phyloP scores from a whole-genome alignment of 2,888 invertebrate species.

The Xestia ashworthii region DNA sequence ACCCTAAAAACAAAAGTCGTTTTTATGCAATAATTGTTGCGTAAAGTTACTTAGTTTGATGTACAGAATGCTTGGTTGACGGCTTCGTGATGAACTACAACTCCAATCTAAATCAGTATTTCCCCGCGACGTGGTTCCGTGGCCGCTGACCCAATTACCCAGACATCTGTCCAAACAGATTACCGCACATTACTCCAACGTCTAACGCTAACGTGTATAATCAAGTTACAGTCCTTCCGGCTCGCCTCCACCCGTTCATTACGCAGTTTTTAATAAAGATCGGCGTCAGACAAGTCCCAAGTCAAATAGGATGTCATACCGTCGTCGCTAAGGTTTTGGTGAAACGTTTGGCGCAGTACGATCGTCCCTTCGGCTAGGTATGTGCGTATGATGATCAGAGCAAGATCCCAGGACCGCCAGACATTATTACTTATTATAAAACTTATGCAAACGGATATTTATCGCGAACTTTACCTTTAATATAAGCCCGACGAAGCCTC shows the following conservation, averaged over 20 bases:
- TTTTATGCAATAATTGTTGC: too few species aligned
- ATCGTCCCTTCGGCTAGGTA: neutral
- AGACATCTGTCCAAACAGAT: conserved; percentile 48
- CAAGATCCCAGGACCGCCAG: too few species aligned
- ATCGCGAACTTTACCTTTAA: too few species aligned
- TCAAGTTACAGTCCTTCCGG: neutral
- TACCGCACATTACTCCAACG: conserved; percentile 30
- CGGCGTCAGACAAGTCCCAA: neutral
- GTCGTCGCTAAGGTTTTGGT: neutral
- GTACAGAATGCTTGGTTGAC: too few species aligned
- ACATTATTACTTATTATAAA: too few species aligned
- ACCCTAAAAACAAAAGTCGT: too few species aligned
- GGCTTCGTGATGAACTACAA: too few species aligned
- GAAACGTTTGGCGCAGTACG: neutral
- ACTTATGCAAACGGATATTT: too few species aligned
- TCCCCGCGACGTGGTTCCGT: conserved; percentile 1
- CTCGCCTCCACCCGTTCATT: neutral
- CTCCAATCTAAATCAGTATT: neutral
- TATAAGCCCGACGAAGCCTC: too few species aligned
- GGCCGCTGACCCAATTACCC: conserved; percentile 29
- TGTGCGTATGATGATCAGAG: too few species aligned
- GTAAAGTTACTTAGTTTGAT: too few species aligned
- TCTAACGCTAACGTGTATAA: conserved; percentile 16
- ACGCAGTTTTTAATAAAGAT: conserved; percentile 20
- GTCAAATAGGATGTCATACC: neutral